These are phyloP conservation scores for Drosophila dives DNA, from an alignment of 2,888 invertebrate genomes.

Conservation along the genomic window DNA sequence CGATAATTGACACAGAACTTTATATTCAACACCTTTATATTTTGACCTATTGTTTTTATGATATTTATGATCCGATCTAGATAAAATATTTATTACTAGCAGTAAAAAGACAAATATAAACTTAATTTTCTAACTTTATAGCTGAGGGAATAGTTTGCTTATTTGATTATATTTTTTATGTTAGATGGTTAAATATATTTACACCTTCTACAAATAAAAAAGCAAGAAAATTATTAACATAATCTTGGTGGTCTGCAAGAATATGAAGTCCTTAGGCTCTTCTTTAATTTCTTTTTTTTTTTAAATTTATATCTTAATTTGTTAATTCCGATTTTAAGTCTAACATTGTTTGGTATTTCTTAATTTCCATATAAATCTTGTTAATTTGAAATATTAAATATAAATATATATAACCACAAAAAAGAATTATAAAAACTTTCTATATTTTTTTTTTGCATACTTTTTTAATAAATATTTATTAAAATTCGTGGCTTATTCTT, in stretches of 20 bases:
- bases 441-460: too few relatives aligned
- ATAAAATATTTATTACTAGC: background rate
- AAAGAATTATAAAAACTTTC: too few relatives aligned
- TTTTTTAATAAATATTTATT: background rate
- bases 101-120: too few relatives aligned
- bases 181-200: background rate
- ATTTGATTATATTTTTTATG: background rate
- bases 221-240: background rate
- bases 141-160: background rate
- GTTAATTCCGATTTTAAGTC: background rate
- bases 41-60: accelerated
- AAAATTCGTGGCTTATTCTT: background rate
- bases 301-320: background rate
- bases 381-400: background rate
- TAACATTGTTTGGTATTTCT: background rate
- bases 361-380: background rate
- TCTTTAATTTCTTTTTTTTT: background rate
- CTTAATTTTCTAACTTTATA: background rate
- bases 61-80: background rate
- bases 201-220: background rate
- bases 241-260: background rate
- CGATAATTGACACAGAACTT: background rate
- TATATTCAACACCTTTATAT: background rate
- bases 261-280: background rate
- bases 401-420: too few relatives aligned